A percentile compares a stretch with the other conserved stretches of the same genome.
These are phyloP conservation scores for Erebia epiphron DNA, from an alignment of 2,888 invertebrate species.

Conservation along the genomic window DNA sequence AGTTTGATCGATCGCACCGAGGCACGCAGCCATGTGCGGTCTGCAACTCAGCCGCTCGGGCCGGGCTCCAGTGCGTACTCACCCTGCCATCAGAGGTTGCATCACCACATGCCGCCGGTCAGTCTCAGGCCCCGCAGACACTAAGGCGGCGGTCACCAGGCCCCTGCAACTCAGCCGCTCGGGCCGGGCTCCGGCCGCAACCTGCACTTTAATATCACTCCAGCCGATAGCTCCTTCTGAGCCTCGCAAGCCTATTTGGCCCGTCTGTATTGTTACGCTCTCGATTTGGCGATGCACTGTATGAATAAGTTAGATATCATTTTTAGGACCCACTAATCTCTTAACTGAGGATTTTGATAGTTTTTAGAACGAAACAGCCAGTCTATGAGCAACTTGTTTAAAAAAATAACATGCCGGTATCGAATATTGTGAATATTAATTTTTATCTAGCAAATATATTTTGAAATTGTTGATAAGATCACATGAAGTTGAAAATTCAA, in stretches of 20 bases:
- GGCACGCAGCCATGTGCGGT: too few species aligned
- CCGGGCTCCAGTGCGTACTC: constrained; percentile 44
- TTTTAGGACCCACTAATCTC: too few species aligned
- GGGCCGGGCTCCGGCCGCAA: constrained; percentile 52
- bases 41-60: constrained; percentile 54
- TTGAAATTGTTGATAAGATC: too few species aligned
- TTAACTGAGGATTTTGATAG: too few species aligned
- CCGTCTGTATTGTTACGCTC: constrained; percentile 54
- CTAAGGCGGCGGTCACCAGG: constrained; percentile 52
- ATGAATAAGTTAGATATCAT: background rate
- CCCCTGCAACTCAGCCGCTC: constrained; percentile 51
- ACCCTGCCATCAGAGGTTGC: constrained; percentile 67
- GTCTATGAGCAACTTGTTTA: too few species aligned
- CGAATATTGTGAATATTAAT: too few species aligned
- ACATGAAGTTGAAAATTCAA: too few species aligned
- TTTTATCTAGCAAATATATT: too few species aligned
- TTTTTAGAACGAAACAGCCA: too few species aligned
- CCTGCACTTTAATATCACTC: constrained; percentile 49
- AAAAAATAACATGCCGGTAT: too few species aligned
- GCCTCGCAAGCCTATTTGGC: constrained; percentile 57
- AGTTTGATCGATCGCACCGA: too few species aligned
- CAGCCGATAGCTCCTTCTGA: constrained; percentile 55
- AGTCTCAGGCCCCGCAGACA: constrained; percentile 50
- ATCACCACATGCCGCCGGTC: constrained; percentile 56
- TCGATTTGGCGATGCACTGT: constrained; percentile 55